Conservation (phyloP, 1,140 invertebrate genomes). For the Rhyzopertha dominica region DNA sequence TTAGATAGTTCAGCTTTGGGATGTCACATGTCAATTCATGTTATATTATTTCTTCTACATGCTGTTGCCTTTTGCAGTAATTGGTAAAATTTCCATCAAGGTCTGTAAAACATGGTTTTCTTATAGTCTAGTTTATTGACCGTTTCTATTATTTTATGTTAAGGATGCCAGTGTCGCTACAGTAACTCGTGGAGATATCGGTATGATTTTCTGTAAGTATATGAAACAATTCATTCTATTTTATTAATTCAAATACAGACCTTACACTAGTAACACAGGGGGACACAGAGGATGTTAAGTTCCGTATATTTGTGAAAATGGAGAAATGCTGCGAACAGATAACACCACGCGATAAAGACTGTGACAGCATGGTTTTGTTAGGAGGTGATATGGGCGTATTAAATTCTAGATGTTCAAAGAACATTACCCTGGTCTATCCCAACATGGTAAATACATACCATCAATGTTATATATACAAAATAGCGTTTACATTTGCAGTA, state of each 20-base stretch:
- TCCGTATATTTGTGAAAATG: constrained; percentile 21
- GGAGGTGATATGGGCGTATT: constrained; percentile 26
- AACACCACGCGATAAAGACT: constrained; percentile 14
- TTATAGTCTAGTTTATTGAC: constrained; percentile 16
- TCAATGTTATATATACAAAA: neutral
- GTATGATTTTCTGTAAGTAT: constrained; percentile 29
- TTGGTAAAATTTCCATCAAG: too few relatives aligned
- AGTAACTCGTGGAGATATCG: constrained; percentile 22
- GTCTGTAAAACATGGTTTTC: constrained; percentile 20
- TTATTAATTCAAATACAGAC: neutral
- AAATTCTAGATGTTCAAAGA: constrained; percentile 20
- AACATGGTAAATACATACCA: constrained; percentile 22
- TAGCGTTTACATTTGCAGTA: constrained; percentile 23
- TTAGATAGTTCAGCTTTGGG: constrained; percentile 19
- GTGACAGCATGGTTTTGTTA: constrained; percentile 21
- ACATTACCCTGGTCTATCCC: constrained; percentile 26
- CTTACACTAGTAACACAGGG: constrained; percentile 23
- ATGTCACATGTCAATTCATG: constrained; percentile 24
- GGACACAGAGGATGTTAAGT: constrained; percentile 16
- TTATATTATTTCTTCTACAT: constrained; percentile 25
- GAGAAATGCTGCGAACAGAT: constrained; percentile 21
- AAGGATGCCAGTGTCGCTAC: constrained; percentile 23
- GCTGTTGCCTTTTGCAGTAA: constrained; percentile 14
- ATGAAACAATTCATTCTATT: neutral
- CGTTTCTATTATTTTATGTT: constrained; percentile 4